These are phyloP conservation scores for Opisthograptis luteolata DNA, from an alignment of 2,888 invertebrate genomes.

Conservation along the genomic window DNA sequence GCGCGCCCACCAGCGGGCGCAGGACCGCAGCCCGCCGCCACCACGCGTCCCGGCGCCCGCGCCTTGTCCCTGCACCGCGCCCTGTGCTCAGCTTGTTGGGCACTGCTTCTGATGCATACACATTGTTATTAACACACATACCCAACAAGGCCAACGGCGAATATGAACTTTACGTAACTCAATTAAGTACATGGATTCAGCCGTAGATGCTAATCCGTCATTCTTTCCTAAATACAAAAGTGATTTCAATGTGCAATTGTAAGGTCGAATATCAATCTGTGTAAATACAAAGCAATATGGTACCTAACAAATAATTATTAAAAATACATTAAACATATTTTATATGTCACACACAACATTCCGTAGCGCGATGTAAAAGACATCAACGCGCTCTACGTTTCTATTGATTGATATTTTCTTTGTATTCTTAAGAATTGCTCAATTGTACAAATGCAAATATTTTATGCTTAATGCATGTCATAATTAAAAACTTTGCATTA, in stretches of 20 bases:
- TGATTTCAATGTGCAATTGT: slow-evolving; percentile 9
- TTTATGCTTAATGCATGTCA: no score
- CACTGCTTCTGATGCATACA: neutral
- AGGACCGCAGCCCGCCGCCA: slow-evolving; percentile 29
- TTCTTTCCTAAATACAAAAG: slow-evolving; percentile 6
- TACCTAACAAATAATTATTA: neutral
- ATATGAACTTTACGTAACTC: slow-evolving; percentile 9
- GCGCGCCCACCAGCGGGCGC: slow-evolving; percentile 60
- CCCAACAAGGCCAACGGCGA: neutral
- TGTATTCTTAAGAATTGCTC: neutral
- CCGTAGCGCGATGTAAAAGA: slow-evolving; percentile 51
- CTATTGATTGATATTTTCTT: slow-evolving; percentile 6
- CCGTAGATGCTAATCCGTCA: neutral
- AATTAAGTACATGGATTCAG: neutral
- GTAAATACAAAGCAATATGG: slow-evolving; percentile 7
- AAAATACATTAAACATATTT: slow-evolving; percentile 13
- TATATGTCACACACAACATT: slow-evolving; percentile 19
- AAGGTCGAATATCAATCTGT: neutral
- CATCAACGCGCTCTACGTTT: slow-evolving; percentile 57
- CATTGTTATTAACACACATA: neutral
- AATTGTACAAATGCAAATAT: no score
- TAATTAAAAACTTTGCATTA: no score
- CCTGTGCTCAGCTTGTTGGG: neutral
- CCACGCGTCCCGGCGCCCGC: slow-evolving; percentile 14
- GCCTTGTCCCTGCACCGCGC: neutral